phyloP scores from a whole-genome alignment of 2,888 invertebrate species.

The Folsomia candida region DNA sequence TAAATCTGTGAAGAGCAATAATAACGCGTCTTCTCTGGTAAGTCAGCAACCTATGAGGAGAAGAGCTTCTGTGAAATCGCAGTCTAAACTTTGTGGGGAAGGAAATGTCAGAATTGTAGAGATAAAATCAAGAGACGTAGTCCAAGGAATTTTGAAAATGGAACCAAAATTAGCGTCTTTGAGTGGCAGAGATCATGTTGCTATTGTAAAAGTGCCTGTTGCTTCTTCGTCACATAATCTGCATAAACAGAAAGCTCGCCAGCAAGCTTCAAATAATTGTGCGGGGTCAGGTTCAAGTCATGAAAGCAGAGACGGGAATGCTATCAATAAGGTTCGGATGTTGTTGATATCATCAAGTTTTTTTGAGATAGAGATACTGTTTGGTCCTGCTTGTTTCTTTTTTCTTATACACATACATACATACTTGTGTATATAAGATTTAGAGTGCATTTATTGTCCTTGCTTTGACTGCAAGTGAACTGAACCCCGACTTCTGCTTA shows the following conservation, averaged over 20 bases:
- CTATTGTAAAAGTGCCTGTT: constrained; percentile 44
- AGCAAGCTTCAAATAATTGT: constrained; percentile 30
- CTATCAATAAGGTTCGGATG: constrained; percentile 43
- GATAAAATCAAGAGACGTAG: constrained; percentile 67
- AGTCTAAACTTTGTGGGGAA: constrained; percentile 30
- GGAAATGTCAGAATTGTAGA: constrained; percentile 59
- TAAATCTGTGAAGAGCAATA: background rate
- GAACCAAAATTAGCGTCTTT: constrained; percentile 49
- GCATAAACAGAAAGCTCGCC: constrained; percentile 33
- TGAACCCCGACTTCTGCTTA: constrained; percentile 6
- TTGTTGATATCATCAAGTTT: background rate
- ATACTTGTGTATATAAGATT: too few relatives aligned
- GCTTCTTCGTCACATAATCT: too few relatives aligned
- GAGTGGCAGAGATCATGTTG: constrained; percentile 38
- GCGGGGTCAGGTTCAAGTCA: constrained; percentile 40
- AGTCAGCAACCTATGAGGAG: constrained; percentile 24
- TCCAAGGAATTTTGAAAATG: constrained; percentile 63
- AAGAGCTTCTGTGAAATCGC: constrained; percentile 25
- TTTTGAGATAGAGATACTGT: background rate
- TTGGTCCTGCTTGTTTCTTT: background rate
- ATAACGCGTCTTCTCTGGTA: constrained; percentile 22
- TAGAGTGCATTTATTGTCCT: too few relatives aligned
- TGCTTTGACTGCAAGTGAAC: constrained; percentile 10
- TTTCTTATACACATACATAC: background rate
- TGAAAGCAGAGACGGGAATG: constrained; percentile 38